These are phyloP conservation scores for Gallinago nigripennis DNA, from an alignment of 2,797 vertebrate species.

Conservation along the genomic window DNA sequence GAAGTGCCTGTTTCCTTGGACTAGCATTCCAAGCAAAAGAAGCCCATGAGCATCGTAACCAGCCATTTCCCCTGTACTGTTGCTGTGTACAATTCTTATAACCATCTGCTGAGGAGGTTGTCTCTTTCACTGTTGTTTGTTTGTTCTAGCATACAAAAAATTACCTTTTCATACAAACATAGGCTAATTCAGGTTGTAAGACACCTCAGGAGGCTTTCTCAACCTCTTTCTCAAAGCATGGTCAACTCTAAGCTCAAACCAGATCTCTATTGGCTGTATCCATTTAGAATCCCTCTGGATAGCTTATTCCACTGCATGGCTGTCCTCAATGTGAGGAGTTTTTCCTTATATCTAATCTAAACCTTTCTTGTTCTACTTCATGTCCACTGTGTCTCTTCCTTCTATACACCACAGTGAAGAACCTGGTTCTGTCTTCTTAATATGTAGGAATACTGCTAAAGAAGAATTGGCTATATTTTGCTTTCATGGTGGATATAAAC, in stretches of 20 bases:
- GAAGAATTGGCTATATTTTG: neutral
- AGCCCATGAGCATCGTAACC: neutral
- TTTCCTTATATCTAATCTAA: neutral
- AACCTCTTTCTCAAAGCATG: neutral
- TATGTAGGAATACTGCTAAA: neutral
- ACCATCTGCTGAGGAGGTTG: neutral
- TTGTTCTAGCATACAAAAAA: neutral
- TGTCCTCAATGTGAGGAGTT: neutral
- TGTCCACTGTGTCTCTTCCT: neutral
- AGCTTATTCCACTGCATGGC: neutral
- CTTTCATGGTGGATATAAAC: neutral
- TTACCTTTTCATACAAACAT: neutral
- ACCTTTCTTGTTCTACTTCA: neutral
- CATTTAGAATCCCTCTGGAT: neutral
- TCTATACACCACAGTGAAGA: neutral
- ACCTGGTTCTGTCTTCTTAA: neutral
- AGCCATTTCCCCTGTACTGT: neutral
- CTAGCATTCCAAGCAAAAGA: neutral
- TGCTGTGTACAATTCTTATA: neutral
- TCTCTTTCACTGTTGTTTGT: neutral
- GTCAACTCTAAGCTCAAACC: neutral
- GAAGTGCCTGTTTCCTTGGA: neutral
- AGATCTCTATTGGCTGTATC: neutral
- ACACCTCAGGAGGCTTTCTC: neutral
- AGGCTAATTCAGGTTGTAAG: neutral